Conservation (phyloP, 2,113 vertebrate species). For the Talpa occidentalis region DNA sequence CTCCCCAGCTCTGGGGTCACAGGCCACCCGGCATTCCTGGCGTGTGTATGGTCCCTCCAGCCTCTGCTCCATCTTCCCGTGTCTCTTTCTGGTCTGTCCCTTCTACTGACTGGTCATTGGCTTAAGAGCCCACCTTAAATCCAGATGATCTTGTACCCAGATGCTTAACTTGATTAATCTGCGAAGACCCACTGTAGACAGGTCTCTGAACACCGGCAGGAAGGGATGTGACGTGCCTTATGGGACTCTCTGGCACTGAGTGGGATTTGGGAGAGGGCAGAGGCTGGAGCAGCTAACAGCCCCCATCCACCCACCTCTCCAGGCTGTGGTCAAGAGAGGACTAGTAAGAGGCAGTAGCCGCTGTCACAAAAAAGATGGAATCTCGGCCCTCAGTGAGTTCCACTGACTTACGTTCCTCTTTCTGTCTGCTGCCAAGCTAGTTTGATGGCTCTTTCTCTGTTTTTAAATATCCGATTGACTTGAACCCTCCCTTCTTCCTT, state of each 20-base stretch:
- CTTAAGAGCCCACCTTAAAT: background rate
- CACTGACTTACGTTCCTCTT: background rate
- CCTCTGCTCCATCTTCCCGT: background rate
- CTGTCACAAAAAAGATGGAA: fast-evolving
- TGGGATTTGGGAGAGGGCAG: too few relatives aligned
- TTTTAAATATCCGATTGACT: background rate
- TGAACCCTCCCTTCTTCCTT: background rate
- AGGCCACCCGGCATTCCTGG: fast-evolving
- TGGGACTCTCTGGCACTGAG: background rate
- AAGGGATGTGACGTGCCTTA: too few relatives aligned
- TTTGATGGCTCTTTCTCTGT: background rate
- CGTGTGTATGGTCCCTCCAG: fast-evolving
- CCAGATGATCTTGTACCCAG: too few relatives aligned
- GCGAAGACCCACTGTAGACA: background rate
- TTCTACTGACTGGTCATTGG: background rate
- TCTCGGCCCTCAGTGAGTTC: too few relatives aligned
- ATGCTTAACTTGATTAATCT: background rate
- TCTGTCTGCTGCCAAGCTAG: background rate
- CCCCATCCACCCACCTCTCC: too few relatives aligned
- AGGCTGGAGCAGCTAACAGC: background rate
- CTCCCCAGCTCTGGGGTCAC: too few relatives aligned
- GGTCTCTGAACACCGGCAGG: too few relatives aligned
- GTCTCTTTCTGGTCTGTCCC: background rate
- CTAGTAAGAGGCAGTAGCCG: too few relatives aligned
- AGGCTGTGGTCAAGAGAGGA: too few relatives aligned